Evolutionary conservation across 2,797 vertebrate species (phyloP), one percentile per base, ranked within the genome.

Genomic region (Lacerta agilis): DNA sequence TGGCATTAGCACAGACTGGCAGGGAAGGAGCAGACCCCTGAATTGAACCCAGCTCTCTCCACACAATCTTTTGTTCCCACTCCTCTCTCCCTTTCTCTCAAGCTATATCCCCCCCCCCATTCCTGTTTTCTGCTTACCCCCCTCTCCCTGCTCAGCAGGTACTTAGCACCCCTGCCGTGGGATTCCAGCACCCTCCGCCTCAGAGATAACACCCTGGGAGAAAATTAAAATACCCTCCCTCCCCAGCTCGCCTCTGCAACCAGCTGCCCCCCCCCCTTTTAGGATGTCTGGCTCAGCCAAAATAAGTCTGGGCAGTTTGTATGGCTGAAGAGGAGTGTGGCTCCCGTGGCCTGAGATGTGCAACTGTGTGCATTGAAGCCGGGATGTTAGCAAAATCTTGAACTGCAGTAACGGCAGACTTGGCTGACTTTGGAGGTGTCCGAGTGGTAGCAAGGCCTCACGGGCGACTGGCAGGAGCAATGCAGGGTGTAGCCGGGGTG

Each of bases 1-100:
- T 0, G 2, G 66, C 5, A n/a, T 5, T 3, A 45, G n/a, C 25
- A 45, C 8, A 11, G 7, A 18, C 0, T 3, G 2, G 5, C 8
- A 8, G 11, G 4, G 41, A 33, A 66, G 85, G 61, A 9, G 8
- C 8, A 33, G 25, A 43, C 3, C 83, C 29, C 29, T 9, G 1
- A n/a, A 20, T 0, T 13, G n/a, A 9, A 15, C 13, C 49, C 13
- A 4, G 36, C 8, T 75, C 45, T 1, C n/a, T 36, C 3, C 18
- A 1, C 49, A 33, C 27, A 25, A 9, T 5, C n/a, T 29, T 25
- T 15, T 1, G 49, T 13, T 13, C 38, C 11, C 23, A 25, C 20
- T 20, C 33, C 41, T 2, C 8, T 49, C 8, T 45, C 76, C 11
- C 79, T 61, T 2, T 18, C 49, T 15, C 49, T 55, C 49, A 55